Base-by-base conservation (phyloP, 2,797 vertebrate species). In the Oryzias dopingdopingensis region DNA sequence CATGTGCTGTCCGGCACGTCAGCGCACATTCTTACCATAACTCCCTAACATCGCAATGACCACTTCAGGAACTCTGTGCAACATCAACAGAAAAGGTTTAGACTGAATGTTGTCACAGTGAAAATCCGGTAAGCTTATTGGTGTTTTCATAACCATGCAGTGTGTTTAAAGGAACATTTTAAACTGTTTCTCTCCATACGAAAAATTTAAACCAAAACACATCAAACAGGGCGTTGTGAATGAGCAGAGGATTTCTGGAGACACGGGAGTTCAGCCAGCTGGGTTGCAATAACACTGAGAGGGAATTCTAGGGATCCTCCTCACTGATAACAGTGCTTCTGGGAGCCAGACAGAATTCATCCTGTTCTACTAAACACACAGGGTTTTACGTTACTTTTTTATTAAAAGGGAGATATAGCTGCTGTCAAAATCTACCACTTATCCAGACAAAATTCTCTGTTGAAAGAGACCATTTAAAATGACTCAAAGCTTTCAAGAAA, bases 31-130 rank as follows among this genome's bases (percentile, higher is more conserved):
- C 72, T 74, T 71, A 61, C 57, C 57, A 75, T 80, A 79, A 80
- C 77, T 85, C 68, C 60, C 81, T 56, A 79, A 81, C 81, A 79
- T 76, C 54, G 29, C 70, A 67, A 50, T 58, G 76, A 10, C 32
- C 10, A 68, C 59, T 77, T 80, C 60, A 66, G 76, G 77, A 66
- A 60, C 62, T 67, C 67, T 47, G 70, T 67, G 70, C 56, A 49
- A 53, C 59, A 60, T 72, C 62, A 75, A 83, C 62, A 75, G 49
- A 59, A 76, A 44, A 16, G 47, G 20, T 45, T 4, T 13, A 37
- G 32, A 10, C 32, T 12, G 32, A 37, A 55, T 49, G 55, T 66
- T 54, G 24, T 67, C 45, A 45, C 44, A 55, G 58, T 80, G 13
- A 70, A 72, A 78, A 44, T 5, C n/a, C 23, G 45, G 53, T 59